phyloP scores from a whole-genome alignment of 1,140 invertebrate species.

The Drosophila kurseongensis region DNA sequence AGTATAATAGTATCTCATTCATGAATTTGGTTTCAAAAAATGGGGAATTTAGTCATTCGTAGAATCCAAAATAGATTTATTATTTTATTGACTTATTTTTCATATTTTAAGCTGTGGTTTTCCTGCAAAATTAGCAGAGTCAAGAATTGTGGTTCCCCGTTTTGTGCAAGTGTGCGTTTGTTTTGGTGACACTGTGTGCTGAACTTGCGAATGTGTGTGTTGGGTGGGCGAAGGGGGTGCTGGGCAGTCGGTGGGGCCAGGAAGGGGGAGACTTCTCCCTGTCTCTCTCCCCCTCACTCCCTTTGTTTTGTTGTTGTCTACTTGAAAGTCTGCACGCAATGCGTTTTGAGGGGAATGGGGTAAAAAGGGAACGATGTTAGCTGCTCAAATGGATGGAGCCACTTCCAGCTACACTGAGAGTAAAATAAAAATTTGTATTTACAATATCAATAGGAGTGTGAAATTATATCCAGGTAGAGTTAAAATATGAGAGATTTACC shows the following conservation, averaged over 20 bases:
- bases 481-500: too few species aligned
- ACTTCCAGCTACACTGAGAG: constrained; percentile 1
- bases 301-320: constrained; percentile 28
- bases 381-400: constrained; percentile 6
- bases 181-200: constrained; percentile 48
- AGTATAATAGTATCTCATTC: too few species aligned
- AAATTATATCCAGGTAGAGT: too few species aligned
- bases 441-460: too few species aligned
- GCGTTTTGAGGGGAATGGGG: constrained; percentile 19
- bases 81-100: neutral
- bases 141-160: constrained; percentile 46
- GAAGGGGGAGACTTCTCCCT: neutral
- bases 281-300: constrained; percentile 1
- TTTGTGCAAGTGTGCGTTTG: constrained; percentile 23
- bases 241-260: neutral
- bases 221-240: neutral
- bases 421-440: neutral
- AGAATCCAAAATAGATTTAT: too few species aligned
- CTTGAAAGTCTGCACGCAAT: constrained; percentile 71
- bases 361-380: constrained; percentile 3
- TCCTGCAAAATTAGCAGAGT: constrained; percentile 56
- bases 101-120: neutral
- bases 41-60: too few species aligned
- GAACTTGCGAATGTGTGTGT: constrained; percentile 10
- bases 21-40: too few species aligned